Conservation (phyloP, 2,888 invertebrate species). For the Eumacrocentrus americanus region DNA sequence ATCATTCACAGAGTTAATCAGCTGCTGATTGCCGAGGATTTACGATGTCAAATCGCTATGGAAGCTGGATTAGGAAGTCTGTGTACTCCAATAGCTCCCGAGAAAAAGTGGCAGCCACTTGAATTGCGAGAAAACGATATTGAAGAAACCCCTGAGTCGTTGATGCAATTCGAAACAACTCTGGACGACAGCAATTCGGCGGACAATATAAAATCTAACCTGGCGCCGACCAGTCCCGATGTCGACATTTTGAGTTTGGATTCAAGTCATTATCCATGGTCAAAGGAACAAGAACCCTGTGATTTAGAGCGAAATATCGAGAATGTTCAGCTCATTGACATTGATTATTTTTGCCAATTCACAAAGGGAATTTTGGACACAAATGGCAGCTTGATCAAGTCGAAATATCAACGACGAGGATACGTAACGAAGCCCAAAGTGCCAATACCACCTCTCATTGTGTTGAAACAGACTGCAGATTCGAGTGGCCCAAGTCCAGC, state of each 20-base stretch:
- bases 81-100: conserved; percentile 44
- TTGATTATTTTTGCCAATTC: conserved; percentile 74
- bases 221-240: background rate
- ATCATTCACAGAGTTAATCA: conserved; percentile 78
- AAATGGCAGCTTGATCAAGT: conserved; percentile 12
- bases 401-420: conserved; percentile 17
- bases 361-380: conserved; percentile 54
- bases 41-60: conserved; percentile 66
- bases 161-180: background rate
- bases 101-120: conserved; percentile 47
- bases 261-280: conserved; percentile 60
- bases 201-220: background rate
- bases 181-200: background rate
- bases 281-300: conserved; percentile 68
- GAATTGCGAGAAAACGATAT: conserved; percentile 26
- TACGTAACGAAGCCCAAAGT: conserved; percentile 32
- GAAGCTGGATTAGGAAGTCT: conserved; percentile 61
- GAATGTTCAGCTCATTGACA: conserved; percentile 69
- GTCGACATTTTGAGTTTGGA: conserved; percentile 38
- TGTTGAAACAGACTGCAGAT: conserved; percentile 32
- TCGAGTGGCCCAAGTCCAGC: conserved; percentile 47
- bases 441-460: conserved; percentile 36
- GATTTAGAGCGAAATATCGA: conserved; percentile 71
- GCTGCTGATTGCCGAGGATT: conserved; percentile 76
- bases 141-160: conserved; percentile 4